phyloP scores from a whole-genome alignment of 1,140 invertebrate species.

The Drosophila ficusphila region DNA sequence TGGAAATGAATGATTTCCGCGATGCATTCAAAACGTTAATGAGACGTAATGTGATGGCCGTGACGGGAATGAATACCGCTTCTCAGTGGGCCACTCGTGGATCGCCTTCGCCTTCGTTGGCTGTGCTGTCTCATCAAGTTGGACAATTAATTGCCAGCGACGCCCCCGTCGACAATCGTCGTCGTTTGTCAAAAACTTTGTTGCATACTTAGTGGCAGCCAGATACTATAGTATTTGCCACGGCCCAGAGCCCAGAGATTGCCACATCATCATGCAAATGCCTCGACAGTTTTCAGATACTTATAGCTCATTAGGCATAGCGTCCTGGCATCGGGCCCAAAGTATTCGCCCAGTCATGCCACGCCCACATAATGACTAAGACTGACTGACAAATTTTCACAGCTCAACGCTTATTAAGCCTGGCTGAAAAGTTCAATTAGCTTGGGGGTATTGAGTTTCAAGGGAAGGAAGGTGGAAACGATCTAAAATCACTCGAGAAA shows the following conservation, averaged over 20 bases:
- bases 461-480: not conserved
- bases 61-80: slow-evolving; percentile 51
- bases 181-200: slow-evolving; percentile 81
- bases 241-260: slow-evolving; percentile 13
- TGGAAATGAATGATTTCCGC: slow-evolving; percentile 77
- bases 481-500: not conserved
- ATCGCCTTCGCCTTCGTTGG: slow-evolving; percentile 1
- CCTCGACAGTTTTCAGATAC: slow-evolving; percentile 61
- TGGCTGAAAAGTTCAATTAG: slow-evolving; percentile 51
- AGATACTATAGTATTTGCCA: slow-evolving; percentile 36
- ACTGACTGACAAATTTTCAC: slow-evolving; percentile 65
- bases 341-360: slow-evolving; percentile 55
- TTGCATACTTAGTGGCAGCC: slow-evolving; percentile 66
- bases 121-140: slow-evolving; percentile 39
- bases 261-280: slow-evolving; percentile 52
- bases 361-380: slow-evolving; percentile 59
- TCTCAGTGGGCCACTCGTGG: slow-evolving; percentile 20
- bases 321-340: slow-evolving; percentile 25
- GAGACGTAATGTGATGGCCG: slow-evolving; percentile 77
- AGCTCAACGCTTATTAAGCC: slow-evolving; percentile 63
- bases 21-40: slow-evolving; percentile 66
- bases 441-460: not conserved
- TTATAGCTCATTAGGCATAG: slow-evolving; percentile 75
- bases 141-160: slow-evolving; percentile 69
- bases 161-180: slow-evolving; percentile 27